phyloP scores from a whole-genome alignment of 2,113 vertebrate genomes.

The Corythaeola cristata region DNA sequence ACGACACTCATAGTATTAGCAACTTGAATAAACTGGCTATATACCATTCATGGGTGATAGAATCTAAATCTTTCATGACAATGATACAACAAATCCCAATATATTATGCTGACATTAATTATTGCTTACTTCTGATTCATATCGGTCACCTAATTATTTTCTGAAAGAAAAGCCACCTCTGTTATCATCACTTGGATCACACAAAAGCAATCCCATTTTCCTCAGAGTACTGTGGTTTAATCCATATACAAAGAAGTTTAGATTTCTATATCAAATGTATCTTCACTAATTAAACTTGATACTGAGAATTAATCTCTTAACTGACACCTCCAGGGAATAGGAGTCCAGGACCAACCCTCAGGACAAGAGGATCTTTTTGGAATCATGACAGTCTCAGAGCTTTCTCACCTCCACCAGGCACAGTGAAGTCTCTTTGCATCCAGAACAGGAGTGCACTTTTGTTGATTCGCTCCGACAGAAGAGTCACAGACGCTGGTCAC shows the following conservation, averaged over 20 bases:
- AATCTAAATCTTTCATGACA: neutral
- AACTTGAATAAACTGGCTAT: neutral
- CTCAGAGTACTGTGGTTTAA: neutral
- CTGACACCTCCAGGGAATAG: neutral
- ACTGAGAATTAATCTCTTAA: neutral
- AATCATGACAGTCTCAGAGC: neutral
- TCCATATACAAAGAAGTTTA: neutral
- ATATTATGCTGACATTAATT: neutral
- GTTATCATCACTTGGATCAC: neutral
- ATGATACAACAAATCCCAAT: neutral
- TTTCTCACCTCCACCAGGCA: neutral
- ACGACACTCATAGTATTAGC: neutral
- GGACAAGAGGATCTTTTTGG: neutral
- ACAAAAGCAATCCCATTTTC: neutral
- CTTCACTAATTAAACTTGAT: neutral
- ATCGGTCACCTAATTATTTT: neutral
- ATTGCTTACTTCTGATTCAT: neutral
- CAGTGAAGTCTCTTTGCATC: neutral
- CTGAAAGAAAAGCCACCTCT: neutral
- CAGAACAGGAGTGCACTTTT: rapidly evolving
- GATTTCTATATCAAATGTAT: neutral
- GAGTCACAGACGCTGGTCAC: neutral
- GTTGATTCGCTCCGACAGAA: rapidly evolving
- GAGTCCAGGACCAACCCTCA: neutral
- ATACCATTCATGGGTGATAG: neutral